These are phyloP conservation scores for Cyprinodon brontotheroides DNA, from an alignment of 2,113 vertebrate genomes.

Conservation along the genomic window DNA sequence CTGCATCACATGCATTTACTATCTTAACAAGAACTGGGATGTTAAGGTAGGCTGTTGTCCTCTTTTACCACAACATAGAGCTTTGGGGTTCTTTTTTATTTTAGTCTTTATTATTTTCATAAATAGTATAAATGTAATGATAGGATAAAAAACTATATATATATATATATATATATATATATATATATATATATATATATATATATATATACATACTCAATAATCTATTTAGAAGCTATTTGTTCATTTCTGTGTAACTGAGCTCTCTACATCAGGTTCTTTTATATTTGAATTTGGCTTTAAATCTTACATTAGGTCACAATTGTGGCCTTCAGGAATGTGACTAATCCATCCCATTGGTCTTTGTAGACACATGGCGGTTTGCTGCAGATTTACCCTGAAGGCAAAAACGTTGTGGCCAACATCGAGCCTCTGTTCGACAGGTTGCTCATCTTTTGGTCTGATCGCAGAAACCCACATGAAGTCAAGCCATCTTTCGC, in stretches of 20 bases:
- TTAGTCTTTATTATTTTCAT: too few relatives aligned
- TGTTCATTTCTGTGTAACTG: not conserved
- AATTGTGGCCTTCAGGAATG: not conserved
- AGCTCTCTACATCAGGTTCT: not conserved
- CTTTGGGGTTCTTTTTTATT: too few relatives aligned
- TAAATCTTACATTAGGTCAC: not conserved
- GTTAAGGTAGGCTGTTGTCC: constrained; percentile 78
- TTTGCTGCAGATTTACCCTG: constrained; percentile 88
- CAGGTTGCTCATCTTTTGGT: constrained; percentile 93
- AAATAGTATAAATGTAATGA: too few relatives aligned
- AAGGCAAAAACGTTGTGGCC: constrained; percentile 86
- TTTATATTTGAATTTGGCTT: too few relatives aligned
- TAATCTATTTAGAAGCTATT: too few relatives aligned
- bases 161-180: too few relatives aligned
- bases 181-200: too few relatives aligned
- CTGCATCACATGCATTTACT: constrained; percentile 94
- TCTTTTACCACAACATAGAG: not conserved
- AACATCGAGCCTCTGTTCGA: constrained; percentile 91
- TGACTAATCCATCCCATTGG: constrained; percentile 8
- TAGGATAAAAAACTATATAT: too few relatives aligned
- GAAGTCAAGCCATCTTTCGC: constrained; percentile 90
- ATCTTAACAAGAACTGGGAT: constrained; percentile 93
- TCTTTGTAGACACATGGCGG: constrained; percentile 85
- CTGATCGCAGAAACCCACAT: constrained; percentile 90
- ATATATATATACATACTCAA: too few relatives aligned